phyloP scores from a whole-genome alignment of 2,113 vertebrate species.

The Prochilodus magdalenae region DNA sequence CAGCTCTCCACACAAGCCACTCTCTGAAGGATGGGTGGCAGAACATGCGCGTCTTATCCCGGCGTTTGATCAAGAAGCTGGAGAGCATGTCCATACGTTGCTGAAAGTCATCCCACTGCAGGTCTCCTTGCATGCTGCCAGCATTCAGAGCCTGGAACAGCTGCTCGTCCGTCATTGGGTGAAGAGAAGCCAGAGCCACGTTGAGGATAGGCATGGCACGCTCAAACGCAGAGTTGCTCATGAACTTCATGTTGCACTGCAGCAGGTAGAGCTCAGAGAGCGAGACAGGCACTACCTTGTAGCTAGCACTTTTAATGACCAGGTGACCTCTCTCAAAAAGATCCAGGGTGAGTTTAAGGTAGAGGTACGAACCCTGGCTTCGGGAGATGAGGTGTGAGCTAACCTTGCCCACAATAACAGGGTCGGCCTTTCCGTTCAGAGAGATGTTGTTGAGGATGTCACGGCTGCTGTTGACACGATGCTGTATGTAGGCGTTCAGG shows the following conservation, averaged over 20 bases:
- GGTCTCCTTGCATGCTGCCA: constrained; percentile 82
- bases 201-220: constrained; percentile 90
- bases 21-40: constrained; percentile 98
- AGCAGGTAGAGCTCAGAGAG: constrained; percentile 94
- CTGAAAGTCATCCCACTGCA: constrained; percentile 93
- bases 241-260: constrained; percentile 99
- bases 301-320: constrained; percentile 97
- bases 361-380: constrained; percentile 96
- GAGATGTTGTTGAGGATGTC: constrained; percentile 96
- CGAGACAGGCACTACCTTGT: constrained; percentile 97
- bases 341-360: constrained; percentile 95
- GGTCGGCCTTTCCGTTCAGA: constrained; percentile 92
- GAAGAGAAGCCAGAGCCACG: constrained; percentile 91
- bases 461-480: constrained; percentile 87
- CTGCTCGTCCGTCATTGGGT: constrained; percentile 97
- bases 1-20: constrained; percentile 96
- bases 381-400: constrained; percentile 92
- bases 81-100: constrained; percentile 94
- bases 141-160: constrained; percentile 94
- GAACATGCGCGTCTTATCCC: constrained; percentile 98
- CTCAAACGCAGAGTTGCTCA: constrained; percentile 92
- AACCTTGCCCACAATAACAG: constrained; percentile 86
- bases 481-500: constrained; percentile 92
- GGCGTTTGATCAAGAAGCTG: constrained; percentile 88
- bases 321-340: constrained; percentile 94